A percentile compares a stretch with the other conserved stretches of the same genome.
Evolutionary conservation across 2,113 vertebrate genomes (phyloP).

Genomic region (Antechinus stuartii): DNA sequence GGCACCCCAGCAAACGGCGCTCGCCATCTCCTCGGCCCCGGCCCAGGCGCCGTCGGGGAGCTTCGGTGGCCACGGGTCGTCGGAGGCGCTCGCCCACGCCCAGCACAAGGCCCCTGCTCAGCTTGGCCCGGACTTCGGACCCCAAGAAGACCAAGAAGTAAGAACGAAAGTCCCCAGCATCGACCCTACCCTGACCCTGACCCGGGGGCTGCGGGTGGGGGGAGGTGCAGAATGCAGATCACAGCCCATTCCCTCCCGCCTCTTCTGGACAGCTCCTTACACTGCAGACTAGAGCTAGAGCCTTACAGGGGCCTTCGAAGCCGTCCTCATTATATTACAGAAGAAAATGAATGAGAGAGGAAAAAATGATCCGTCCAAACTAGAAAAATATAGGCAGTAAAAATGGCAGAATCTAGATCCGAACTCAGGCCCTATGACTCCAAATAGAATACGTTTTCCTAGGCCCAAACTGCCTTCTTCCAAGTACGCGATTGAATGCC

Average conservation of each 20-base stretch:
- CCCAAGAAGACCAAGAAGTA: background rate
- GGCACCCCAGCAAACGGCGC: background rate
- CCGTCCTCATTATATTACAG: background rate
- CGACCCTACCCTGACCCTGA: background rate
- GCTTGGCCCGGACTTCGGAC: background rate
- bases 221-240: background rate
- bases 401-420: background rate
- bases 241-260: background rate
- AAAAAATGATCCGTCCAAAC: background rate
- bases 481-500: background rate
- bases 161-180: background rate
- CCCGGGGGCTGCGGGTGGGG: background rate
- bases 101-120: background rate
- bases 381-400: background rate
- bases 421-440: background rate
- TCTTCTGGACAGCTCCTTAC: background rate
- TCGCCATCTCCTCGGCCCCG: background rate
- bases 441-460: background rate
- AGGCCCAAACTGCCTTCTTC: background rate
- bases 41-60: background rate
- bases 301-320: fast-evolving
- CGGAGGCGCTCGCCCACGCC: background rate
- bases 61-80: background rate
- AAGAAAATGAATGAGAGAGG: background rate
- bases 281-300: too few species aligned